A percentile compares a stretch with the other conserved stretches of the same genome.
phyloP scores from a whole-genome alignment of 1,140 invertebrate genomes.

The Drosophila malerkotliana region DNA sequence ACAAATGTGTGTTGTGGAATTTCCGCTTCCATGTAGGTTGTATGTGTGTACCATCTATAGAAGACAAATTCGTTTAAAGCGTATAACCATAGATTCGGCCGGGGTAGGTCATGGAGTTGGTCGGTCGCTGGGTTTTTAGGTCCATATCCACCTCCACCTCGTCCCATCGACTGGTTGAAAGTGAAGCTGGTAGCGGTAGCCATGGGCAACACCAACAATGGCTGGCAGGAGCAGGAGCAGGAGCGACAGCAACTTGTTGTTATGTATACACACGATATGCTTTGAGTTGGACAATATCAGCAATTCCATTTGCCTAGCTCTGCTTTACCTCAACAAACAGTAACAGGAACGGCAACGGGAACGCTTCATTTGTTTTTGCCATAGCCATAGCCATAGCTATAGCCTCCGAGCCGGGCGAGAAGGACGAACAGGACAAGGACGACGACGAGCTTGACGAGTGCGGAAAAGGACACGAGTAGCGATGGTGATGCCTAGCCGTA shows the following conservation, averaged over 20 bases:
- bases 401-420: slow-evolving; percentile 19
- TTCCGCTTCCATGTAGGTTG: slow-evolving; percentile 8
- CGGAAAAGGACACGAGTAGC: slow-evolving; percentile 41
- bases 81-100: slow-evolving; percentile 24
- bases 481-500: slow-evolving; percentile 56
- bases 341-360: slow-evolving; percentile 3
- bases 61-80: slow-evolving; percentile 28
- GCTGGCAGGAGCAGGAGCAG: slow-evolving; percentile 16
- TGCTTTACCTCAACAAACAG: slow-evolving; percentile 26
- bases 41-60: neutral
- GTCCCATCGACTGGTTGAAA: slow-evolving; percentile 24
- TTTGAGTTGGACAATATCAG: slow-evolving; percentile 44
- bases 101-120: slow-evolving; percentile 45
- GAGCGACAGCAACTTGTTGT: slow-evolving; percentile 48
- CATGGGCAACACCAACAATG: slow-evolving; percentile 41
- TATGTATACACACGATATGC: slow-evolving; percentile 42
- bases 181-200: slow-evolving; percentile 39
- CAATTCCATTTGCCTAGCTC: slow-evolving; percentile 34
- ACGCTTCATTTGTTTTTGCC: slow-evolving; percentile 57
- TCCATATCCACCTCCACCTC: neutral
- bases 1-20: slow-evolving; percentile 42
- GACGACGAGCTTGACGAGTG: slow-evolving; percentile 46
- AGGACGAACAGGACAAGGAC: slow-evolving; percentile 44
- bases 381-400: neutral
- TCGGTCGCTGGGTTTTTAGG: slow-evolving; percentile 1